Evolutionary conservation across 2,888 invertebrate species (phyloP).

Genomic region (Xestia rhomboidea): DNA sequence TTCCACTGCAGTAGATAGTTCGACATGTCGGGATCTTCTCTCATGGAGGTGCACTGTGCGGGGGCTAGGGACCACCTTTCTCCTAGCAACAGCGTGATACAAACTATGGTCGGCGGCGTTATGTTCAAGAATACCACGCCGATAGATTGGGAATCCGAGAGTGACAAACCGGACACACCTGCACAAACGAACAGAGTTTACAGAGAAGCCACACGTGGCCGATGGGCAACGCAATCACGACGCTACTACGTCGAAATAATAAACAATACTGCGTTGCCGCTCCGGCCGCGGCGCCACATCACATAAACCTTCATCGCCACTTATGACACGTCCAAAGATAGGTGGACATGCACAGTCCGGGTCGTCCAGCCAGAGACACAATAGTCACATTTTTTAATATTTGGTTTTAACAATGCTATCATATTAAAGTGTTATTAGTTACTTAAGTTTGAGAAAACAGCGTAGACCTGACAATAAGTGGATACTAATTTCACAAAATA

Average conservation of each 20-base stretch:
- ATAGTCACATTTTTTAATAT: no score
- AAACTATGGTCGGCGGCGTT: conserved; percentile 64
- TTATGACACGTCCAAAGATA: not conserved
- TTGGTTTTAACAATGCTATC: not conserved
- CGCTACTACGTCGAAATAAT: not conserved
- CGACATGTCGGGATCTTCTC: conserved; percentile 75
- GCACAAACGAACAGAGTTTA: not conserved
- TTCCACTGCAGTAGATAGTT: conserved; percentile 72
- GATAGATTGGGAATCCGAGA: conserved; percentile 55
- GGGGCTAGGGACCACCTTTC: conserved; percentile 78
- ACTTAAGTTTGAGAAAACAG: not conserved
- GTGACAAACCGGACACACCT: conserved; percentile 27
- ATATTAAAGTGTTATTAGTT: not conserved
- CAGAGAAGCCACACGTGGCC: not conserved
- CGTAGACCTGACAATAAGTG: no score
- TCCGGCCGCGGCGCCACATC: not conserved
- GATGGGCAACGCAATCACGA: not conserved
- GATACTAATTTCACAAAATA: no score
- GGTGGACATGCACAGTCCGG: not conserved
- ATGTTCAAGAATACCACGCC: conserved; percentile 72
- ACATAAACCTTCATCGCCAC: not conserved
- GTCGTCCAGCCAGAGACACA: not conserved
- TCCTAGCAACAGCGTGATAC: conserved; percentile 74
- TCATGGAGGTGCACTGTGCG: conserved; percentile 77
- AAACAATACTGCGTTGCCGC: not conserved